phyloP scores from a whole-genome alignment of 2,888 invertebrate genomes.

The Tiliacea citrago region DNA sequence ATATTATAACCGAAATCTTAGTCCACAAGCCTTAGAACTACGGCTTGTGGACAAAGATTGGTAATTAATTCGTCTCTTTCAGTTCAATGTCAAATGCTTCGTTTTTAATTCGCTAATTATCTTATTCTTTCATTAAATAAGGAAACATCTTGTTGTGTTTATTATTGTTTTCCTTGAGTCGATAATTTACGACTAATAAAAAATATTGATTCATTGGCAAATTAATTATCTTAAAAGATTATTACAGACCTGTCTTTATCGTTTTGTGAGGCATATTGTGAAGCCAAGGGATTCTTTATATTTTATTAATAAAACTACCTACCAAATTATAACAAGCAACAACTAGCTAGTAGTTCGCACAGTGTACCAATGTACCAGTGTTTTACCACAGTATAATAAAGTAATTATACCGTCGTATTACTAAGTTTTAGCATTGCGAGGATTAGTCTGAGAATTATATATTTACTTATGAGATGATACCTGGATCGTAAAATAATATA shows the following conservation, averaged over 20 bases:
- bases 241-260: background rate
- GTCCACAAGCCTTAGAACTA: background rate
- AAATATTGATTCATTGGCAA: background rate
- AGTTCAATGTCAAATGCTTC: slow-evolving; percentile 22
- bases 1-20: background rate
- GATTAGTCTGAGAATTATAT: background rate
- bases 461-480: background rate
- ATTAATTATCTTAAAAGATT: background rate
- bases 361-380: background rate
- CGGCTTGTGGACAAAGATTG: background rate
- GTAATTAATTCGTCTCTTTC: slow-evolving; percentile 13
- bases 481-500: background rate
- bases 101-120: slow-evolving; percentile 19
- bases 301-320: background rate
- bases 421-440: background rate
- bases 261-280: background rate
- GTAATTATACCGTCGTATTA: background rate
- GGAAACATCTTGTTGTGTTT: slow-evolving; percentile 21
- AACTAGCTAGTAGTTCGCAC: background rate
- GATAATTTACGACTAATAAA: slow-evolving; percentile 3
- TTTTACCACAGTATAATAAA: background rate
- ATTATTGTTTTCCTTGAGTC: slow-evolving; percentile 20
- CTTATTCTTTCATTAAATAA: slow-evolving; percentile 24
- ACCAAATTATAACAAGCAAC: background rate
- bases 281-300: background rate